Base-by-base conservation (phyloP, 2,888 invertebrate species). In the Pristionchus exspectatus region DNA sequence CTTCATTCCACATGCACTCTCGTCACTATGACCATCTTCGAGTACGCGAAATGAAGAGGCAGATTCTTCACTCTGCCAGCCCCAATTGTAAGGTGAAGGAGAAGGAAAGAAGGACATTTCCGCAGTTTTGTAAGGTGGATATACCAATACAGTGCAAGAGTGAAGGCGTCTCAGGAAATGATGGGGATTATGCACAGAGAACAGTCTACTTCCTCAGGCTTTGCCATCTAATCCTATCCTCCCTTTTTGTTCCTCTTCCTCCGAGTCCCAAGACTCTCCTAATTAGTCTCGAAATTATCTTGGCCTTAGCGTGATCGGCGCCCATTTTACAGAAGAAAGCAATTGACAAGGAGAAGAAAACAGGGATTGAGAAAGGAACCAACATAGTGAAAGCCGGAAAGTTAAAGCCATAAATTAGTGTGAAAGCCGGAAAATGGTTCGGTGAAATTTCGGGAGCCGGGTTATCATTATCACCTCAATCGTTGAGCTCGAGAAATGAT, bases 271-370 rank as follows among this genome's bases (percentile, higher is more conserved):
- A 18, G 4, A 12, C 30, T 30, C 44, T 44, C 21, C 74, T 18
- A 44, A 77, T 44, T 77, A 18, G 30, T 4, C 12, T 27, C 9
- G 1, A 54, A 50, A 81, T 81, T 81, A 81, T 44, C 50, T 9
- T 27, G 81, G n/a, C 81, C 81, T 81, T 81, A 27, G 50, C 81
- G 81, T 81, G 81, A 81, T 33, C 81, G 44, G 44, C 50, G 12
- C n/a, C 81, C 7, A 81, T 81, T 81, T 27, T 12, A 81, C 81
- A 81, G 38, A 14, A 44, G 30, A 38, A 7, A 24, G 44, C 44
- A 44, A 77, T 77, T 77, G 38, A 21, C 21, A 77, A 69, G 74
- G 21, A 44, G 44, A 24, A 18, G 44, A 44, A 44, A 44, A 44
- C 44, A 24, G n/a, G 5, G 77, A 27, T 56, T 10, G 81, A 54